Base-by-base conservation (phyloP, 2,113 vertebrate genomes). In the Planiliza haematocheilus region DNA sequence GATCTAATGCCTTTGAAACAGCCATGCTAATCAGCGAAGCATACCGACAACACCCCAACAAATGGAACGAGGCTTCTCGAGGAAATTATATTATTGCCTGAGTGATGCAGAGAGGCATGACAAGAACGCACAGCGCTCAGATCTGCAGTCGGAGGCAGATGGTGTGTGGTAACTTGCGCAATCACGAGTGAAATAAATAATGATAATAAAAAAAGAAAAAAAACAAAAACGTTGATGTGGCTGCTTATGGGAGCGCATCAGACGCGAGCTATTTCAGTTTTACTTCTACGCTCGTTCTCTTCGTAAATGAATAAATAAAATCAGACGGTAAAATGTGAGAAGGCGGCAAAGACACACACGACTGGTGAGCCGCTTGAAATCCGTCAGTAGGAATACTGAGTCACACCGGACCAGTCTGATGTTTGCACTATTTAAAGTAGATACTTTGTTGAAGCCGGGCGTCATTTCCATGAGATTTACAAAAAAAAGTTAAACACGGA, bases 1-100 rank as follows among this genome's bases (percentile, higher is more conserved):
- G 73, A 68, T 38, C 41, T 61, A 48, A 60, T 45, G 52, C 18
- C 18, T 43, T 59, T 60, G 20, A 66, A 67, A 53, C 10, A 38
- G 12, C 10, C 46, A 61, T 46, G 41, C 50, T 46, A 45, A 24
- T 60, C 55, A 68, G 50, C 30, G 36, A 60, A 68, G 16, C 41
- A 45, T 55, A 16, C 61, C 14, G 21, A 46, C 16, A 55, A 46
- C 17, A 39, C 6, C 50, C 38, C 46, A 30, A 49, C 34, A 49
- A 61, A 51, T 30, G 18, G 48, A 59, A 59, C n/a, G 13, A 34
- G 58, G 8, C 55, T 37, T 70, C 48, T 59, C 1, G 48, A 14
- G 41, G 37, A 62, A 76, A 69, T 51, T 38, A 16, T 49, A 39
- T 59, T 5, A 46, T 45, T 8, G 6, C 46, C 50, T 46, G 20